phyloP scores from a whole-genome alignment of 2,113 vertebrate species.

The Leucopsar rothschildi region DNA sequence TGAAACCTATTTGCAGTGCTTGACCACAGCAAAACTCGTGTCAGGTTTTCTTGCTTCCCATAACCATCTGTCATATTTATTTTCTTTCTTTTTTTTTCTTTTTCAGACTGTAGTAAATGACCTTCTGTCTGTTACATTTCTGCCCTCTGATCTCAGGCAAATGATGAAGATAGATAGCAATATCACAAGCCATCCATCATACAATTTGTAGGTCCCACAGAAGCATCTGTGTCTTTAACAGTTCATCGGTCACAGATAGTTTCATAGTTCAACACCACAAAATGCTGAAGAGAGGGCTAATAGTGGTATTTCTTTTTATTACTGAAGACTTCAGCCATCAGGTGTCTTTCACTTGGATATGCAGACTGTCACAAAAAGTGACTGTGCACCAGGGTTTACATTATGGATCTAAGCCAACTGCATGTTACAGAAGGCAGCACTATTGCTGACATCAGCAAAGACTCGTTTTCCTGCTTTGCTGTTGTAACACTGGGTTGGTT shows the following conservation, averaged over 20 bases:
- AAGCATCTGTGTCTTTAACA: conserved; percentile 49
- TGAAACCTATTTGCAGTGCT: conserved; percentile 24
- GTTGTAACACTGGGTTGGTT: neutral
- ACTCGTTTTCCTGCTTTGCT: neutral
- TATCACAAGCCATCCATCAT: conserved; percentile 41
- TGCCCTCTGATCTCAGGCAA: conserved; percentile 51
- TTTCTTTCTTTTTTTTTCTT: neutral
- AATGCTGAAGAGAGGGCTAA: neutral
- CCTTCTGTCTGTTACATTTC: conserved; percentile 50
- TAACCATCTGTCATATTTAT: conserved; percentile 11
- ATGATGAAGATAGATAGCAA: conserved; percentile 44
- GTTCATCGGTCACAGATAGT: conserved; percentile 29
- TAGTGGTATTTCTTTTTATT: neutral
- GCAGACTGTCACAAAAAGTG: neutral
- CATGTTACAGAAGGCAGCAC: neutral
- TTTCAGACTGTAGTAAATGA: conserved; percentile 7
- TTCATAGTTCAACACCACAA: neutral
- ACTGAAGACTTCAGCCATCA: neutral
- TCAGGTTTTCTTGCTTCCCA: conserved; percentile 34
- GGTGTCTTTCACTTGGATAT: neutral
- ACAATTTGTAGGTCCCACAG: conserved; percentile 4
- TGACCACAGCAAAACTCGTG: conserved; percentile 33
- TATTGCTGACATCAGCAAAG: neutral
- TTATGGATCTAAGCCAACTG: neutral
- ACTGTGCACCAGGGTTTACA: neutral